A percentile compares a stretch with the other conserved stretches of the same genome.
phyloP scores from a whole-genome alignment of 2,113 vertebrate genomes.

The Corythornis cristatus region DNA sequence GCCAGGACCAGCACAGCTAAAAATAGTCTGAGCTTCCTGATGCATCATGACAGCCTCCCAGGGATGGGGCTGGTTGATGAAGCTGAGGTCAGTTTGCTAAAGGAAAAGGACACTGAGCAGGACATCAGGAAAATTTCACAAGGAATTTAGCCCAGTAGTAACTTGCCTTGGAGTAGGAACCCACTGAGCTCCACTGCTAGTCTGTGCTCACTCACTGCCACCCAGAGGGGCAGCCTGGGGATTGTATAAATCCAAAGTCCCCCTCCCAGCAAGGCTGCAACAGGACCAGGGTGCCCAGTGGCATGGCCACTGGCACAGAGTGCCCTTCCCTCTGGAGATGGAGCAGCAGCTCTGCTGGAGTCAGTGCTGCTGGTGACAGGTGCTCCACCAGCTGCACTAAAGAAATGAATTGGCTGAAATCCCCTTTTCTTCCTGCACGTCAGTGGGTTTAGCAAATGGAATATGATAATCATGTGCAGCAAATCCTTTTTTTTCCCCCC shows the following conservation, averaged over 20 bases:
- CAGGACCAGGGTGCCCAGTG: neutral
- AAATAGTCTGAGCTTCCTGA: neutral
- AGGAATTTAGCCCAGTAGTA: neutral
- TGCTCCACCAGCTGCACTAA: constrained; percentile 20
- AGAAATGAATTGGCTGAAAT: neutral
- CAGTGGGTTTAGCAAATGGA: neutral
- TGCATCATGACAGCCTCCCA: neutral
- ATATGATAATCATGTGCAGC: neutral
- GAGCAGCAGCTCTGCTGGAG: neutral
- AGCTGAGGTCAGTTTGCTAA: neutral
- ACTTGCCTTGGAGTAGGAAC: neutral
- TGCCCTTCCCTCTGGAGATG: neutral
- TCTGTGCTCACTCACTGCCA: neutral
- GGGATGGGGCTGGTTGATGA: neutral
- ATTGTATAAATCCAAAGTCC: neutral
- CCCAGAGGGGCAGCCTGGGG: neutral
- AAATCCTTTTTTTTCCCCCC: neutral
- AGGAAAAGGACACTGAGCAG: neutral
- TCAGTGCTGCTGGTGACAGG: neutral
- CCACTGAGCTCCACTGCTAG: neutral
- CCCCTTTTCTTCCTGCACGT: neutral
- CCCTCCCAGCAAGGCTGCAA: neutral
- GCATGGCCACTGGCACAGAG: rapidly evolving
- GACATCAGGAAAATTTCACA: neutral
- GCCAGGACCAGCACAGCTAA: neutral